Percentiles rank a stretch among this genome's conserved stretches.
phyloP scores from a whole-genome alignment of 2,797 vertebrate genomes.

The Anolis apletophallus region DNA sequence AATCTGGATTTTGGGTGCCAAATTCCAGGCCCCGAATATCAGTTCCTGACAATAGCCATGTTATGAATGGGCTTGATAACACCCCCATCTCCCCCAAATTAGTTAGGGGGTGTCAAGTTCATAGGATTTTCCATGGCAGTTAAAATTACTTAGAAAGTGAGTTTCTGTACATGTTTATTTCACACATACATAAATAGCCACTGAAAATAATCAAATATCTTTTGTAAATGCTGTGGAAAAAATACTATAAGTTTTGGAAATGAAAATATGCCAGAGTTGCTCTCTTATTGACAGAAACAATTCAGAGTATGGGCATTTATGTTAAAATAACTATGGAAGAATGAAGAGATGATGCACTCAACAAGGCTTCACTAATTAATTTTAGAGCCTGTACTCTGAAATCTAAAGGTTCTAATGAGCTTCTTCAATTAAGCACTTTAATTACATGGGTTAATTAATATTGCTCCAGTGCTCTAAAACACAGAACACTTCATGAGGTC shows the following conservation, averaged over 20 bases:
- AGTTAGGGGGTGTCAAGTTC: no score
- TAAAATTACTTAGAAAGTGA: no score
- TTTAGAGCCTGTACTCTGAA: conserved; percentile 26
- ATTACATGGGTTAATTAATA: conserved; percentile 32
- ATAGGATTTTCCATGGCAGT: no score
- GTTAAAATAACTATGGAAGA: not conserved
- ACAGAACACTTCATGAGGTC: conserved; percentile 3
- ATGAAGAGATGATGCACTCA: not conserved
- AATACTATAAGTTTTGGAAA: not conserved
- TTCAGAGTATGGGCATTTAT: not conserved
- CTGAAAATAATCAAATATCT: not conserved
- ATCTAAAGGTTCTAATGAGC: conserved; percentile 30
- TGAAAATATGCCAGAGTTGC: not conserved
- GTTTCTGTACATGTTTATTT: no score
- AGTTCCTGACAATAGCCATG: no score
- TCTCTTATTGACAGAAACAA: not conserved
- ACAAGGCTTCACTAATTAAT: conserved; percentile 34
- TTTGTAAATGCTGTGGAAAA: not conserved
- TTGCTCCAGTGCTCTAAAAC: conserved; percentile 29
- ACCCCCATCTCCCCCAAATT: no score
- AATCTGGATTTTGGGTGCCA: no score
- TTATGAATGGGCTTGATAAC: no score
- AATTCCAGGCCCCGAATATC: no score
- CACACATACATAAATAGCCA: not conserved
- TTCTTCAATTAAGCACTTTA: conserved; percentile 26